Base-by-base conservation (phyloP, 1,140 invertebrate species). In the Panagrolaimus sp. region DNA sequence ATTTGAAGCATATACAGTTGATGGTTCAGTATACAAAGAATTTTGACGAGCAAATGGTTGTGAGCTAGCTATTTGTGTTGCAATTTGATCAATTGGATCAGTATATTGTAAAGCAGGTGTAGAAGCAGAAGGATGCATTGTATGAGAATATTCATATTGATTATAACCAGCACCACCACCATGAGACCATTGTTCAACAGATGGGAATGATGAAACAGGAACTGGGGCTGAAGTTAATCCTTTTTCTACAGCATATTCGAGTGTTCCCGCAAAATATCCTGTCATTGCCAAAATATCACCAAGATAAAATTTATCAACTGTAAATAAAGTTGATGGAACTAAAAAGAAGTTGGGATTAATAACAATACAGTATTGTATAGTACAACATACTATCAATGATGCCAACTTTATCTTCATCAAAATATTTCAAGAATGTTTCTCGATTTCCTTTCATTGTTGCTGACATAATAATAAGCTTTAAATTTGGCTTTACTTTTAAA, bases 381-480 rank as follows among this genome's bases (percentile, higher is more conserved):
- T 81, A 72, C n/a, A 38, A 85, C 51, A 83, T 83, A 62, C 77
- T 76, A 71, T 84, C 80, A 65, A 87, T 89, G 85, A 86, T 87
- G n/a, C 93, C 84, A 11, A 92, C 87, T 0, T 88, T 88, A 73
- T 89, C 93, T 63, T 88, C 87, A 74, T 89, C 88, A 84, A 97
- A 97, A 84, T 98, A 98, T 11, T 89, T 88, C 31, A 88, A 86
- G 83, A 96, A 92, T 43, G 91, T 87, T 25, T 88, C 85, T 31
- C 91, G 87, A 42, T 89, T 85, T 47, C 75, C 80, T 74, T 94
- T 90, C 75, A 93, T 87, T 1, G 92, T 91, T 7, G 94, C 93
- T n/a, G 92, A 96, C 93, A 97, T 97, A 0, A 97, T 86, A 61
- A 98, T 87, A 0, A 98, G 72, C 69, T 80, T 82, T 23, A 82